These are phyloP conservation scores for Xestia xanthographa DNA, from an alignment of 2,888 invertebrate species.

Conservation along the genomic window DNA sequence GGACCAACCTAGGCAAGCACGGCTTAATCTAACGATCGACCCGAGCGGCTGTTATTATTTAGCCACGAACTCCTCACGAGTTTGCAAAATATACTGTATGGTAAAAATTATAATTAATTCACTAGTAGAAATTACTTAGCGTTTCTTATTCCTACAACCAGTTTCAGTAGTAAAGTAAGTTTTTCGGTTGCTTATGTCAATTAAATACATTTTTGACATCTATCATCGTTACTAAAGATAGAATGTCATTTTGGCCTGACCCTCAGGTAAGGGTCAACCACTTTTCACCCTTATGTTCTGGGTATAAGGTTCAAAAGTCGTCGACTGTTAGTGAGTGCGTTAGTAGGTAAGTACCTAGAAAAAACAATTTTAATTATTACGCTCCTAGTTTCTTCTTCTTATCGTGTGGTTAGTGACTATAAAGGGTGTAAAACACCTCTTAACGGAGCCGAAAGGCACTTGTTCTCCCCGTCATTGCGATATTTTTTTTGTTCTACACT, in stretches of 20 bases:
- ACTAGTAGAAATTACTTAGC: neutral
- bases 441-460: too few species aligned
- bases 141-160: neutral
- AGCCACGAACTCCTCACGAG: too few species aligned
- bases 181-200: neutral
- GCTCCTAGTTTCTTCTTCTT: neutral
- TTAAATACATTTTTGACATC: neutral
- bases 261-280: neutral
- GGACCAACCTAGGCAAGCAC: too few species aligned
- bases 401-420: too few species aligned
- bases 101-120: neutral
- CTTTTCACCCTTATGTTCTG: too few species aligned
- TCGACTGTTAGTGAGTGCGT: too few species aligned
- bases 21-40: too few species aligned
- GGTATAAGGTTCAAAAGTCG: too few species aligned
- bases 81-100: neutral
- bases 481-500: too few species aligned
- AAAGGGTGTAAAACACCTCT: too few species aligned
- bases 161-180: neutral
- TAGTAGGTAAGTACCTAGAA: neutral
- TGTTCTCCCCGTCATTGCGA: too few species aligned
- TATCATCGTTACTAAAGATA: neutral
- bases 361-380: neutral
- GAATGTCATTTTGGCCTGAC: neutral
- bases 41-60: too few species aligned